phyloP scores from a whole-genome alignment of 2,113 vertebrate genomes.

The Cygnus atratus region DNA sequence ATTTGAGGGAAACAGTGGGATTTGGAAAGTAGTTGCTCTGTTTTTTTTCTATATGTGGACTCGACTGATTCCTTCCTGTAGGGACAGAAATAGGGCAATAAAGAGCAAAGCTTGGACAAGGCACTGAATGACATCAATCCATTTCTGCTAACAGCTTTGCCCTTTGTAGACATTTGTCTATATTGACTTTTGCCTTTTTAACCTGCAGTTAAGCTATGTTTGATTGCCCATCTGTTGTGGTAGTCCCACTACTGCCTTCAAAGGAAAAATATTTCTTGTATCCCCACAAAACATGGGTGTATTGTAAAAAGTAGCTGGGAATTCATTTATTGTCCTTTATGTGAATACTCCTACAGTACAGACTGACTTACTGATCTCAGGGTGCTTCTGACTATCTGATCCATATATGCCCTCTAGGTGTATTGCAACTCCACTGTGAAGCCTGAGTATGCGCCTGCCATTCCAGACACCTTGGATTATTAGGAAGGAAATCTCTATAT shows the following conservation, averaged over 20 bases:
- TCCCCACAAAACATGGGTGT: background rate
- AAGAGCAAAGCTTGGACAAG: background rate
- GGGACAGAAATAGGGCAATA: background rate
- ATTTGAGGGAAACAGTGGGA: background rate
- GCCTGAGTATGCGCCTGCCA: background rate
- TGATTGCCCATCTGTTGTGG: background rate
- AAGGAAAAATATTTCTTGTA: background rate
- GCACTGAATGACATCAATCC: background rate
- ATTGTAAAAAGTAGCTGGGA: background rate
- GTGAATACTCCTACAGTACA: background rate
- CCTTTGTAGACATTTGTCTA: background rate
- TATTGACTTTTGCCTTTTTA: constrained; percentile 38
- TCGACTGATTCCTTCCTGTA: background rate
- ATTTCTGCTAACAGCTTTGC: constrained; percentile 21
- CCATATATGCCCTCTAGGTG: background rate
- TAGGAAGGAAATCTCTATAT: background rate
- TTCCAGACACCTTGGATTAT: background rate
- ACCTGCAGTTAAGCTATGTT: background rate
- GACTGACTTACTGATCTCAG: background rate
- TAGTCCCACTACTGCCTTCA: background rate
- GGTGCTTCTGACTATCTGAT: background rate
- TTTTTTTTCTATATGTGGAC: background rate
- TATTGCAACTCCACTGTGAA: background rate
- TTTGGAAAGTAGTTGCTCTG: background rate
- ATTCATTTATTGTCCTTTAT: background rate